Evolutionary conservation across 2,797 vertebrate genomes (phyloP).

Genomic region (Halcyon leucocephala): DNA sequence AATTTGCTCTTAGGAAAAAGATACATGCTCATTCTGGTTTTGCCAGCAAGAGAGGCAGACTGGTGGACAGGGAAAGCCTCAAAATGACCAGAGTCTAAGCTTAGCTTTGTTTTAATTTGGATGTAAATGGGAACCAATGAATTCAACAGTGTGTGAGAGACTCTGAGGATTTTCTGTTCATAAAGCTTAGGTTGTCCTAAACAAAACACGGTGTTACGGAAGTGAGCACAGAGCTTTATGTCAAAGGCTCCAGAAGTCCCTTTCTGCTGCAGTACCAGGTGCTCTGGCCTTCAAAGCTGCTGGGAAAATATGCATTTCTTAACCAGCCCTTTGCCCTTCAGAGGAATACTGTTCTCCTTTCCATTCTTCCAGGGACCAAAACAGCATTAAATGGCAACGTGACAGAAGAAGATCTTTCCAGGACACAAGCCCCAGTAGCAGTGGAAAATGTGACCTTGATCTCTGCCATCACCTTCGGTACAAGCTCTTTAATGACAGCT

Average conservation of each 20-base stretch:
- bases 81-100: not conserved
- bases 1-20: not conserved
- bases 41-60: not conserved
- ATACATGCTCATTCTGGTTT: not conserved
- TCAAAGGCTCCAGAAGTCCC: not conserved
- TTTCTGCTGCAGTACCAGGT: not conserved
- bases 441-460: not conserved
- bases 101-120: not conserved
- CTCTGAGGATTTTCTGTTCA: not conserved
- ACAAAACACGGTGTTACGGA: fast-evolving
- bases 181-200: not conserved
- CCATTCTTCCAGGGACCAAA: not conserved
- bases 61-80: not conserved
- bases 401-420: not conserved
- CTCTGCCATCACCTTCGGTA: not conserved
- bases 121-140: not conserved
- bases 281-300: not conserved
- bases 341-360: not conserved
- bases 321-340: not conserved
- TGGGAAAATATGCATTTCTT: not conserved
- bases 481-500: not conserved
- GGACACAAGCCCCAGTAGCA: not conserved
- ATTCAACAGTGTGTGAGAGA: not conserved
- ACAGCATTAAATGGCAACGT: not conserved
- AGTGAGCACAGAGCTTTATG: not conserved